A percentile compares a stretch with the other conserved stretches of the same genome.
phyloP scores from a whole-genome alignment of 2,113 vertebrate species.

The Saccopteryx bilineata region DNA sequence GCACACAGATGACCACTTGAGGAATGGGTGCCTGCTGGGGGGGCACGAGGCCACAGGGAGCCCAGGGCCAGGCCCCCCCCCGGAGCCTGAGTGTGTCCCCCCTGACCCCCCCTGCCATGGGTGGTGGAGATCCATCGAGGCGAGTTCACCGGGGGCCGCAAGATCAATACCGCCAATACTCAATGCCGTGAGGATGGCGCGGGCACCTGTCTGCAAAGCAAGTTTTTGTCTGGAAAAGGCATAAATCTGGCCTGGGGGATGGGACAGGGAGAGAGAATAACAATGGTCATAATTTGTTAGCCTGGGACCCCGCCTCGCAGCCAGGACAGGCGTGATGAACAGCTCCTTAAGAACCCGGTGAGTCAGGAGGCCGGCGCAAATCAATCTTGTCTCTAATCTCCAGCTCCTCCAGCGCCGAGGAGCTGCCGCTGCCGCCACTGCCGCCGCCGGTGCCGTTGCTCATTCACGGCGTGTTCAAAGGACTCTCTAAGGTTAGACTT shows the following conservation, averaged over 20 bases:
- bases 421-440: background rate
- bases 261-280: background rate
- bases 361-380: background rate
- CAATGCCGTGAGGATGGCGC: fast-evolving
- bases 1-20: fast-evolving
- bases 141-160: fast-evolving
- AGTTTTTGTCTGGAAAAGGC: constrained; percentile 21
- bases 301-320: background rate
- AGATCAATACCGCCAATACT: fast-evolving
- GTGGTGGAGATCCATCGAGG: fast-evolving
- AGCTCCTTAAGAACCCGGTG: background rate
- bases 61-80: background rate
- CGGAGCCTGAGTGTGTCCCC: background rate
- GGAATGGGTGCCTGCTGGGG: fast-evolving
- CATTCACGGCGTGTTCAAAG: background rate
- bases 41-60: background rate
- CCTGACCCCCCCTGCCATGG: fast-evolving
- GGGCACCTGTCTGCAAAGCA: background rate
- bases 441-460: background rate
- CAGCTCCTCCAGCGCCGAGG: background rate
- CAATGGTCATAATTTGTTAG: background rate
- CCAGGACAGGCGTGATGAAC: background rate
- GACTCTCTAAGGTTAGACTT: constrained; percentile 44
- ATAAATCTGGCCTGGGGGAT: background rate
- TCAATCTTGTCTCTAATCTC: constrained; percentile 11